Evolutionary conservation across 30 jellyfish, hydroid and myxozoan species (phyloP).

Genomic region (Aurelia sp.): DNA sequence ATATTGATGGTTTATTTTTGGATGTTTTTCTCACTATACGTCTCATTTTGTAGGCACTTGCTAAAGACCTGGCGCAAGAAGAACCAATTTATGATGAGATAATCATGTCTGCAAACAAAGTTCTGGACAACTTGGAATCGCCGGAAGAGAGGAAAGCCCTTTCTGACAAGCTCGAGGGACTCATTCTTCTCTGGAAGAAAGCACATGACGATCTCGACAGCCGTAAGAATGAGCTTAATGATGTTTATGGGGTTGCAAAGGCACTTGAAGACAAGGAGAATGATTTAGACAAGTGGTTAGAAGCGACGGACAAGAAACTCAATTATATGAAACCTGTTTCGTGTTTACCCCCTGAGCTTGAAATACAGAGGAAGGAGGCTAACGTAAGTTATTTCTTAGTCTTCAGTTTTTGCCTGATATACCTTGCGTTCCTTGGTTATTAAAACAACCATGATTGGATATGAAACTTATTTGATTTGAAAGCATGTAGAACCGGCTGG

Average conservation of each 20-base stretch:
- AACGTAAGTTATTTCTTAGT: constrained; percentile 61
- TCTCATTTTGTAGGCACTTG: constrained; percentile 45
- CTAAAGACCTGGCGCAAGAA: constrained; percentile 82
- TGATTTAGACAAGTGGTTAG: constrained; percentile 63
- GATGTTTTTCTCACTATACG: not conserved
- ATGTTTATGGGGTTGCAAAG: constrained; percentile 56
- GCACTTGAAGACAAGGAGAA: constrained; percentile 60
- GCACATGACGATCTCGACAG: constrained; percentile 41
- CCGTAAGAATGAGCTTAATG: constrained; percentile 47
- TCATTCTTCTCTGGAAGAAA: constrained; percentile 50
- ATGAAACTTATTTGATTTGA: no score
- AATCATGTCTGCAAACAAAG: constrained; percentile 30
- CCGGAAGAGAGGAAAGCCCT: constrained; percentile 57
- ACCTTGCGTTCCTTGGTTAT: no score
- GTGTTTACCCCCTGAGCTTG: constrained; percentile 54
- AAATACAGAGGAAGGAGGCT: constrained; percentile 75
- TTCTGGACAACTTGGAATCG: constrained; percentile 51
- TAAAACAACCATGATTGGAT: no score
- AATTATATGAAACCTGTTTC: constrained; percentile 77
- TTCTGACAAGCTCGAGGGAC: constrained; percentile 48
- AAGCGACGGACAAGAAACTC: constrained; percentile 63
- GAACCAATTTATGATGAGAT: constrained; percentile 56
- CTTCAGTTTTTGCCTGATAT: no score
- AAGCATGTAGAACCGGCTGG: no score
- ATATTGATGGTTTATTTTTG: no score